A percentile compares a stretch with the other conserved stretches of the same genome.
phyloP scores from a whole-genome alignment of 2,888 invertebrate species.

The Lissocephala sabroskyi region DNA sequence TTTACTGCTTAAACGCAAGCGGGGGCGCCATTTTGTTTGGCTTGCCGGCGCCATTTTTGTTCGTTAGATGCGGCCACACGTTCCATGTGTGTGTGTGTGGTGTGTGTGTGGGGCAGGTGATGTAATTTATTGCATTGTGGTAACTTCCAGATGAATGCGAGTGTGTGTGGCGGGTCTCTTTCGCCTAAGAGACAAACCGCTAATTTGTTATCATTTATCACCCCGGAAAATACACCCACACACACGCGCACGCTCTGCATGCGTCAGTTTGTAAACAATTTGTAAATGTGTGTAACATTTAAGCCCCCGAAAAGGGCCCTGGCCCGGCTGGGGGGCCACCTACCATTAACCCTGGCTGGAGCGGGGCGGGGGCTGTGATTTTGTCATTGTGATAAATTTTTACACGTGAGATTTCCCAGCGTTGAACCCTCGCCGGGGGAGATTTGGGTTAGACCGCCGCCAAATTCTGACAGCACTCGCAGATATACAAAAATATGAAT shows the following conservation, averaged over 20 bases:
- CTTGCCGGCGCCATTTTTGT: constrained; percentile 6
- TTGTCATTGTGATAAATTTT: constrained; percentile 57
- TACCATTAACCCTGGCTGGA: too few species aligned
- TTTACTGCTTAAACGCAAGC: neutral
- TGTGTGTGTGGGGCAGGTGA: constrained; percentile 36
- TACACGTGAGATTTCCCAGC: constrained; percentile 32
- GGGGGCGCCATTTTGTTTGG: constrained; percentile 1
- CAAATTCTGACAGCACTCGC: constrained; percentile 45
- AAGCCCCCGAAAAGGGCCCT: constrained; percentile 37
- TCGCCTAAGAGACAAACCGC: constrained; percentile 45
- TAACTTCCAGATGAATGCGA: constrained; percentile 51
- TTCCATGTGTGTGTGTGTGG: constrained; percentile 1
- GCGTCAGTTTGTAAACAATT: constrained; percentile 53
- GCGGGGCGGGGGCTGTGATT: constrained; percentile 32
- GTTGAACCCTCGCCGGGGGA: too few species aligned
- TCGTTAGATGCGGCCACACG: too few species aligned
- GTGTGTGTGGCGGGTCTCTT: constrained; percentile 27
- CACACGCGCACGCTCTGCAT: constrained; percentile 3
- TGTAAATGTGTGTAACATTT: constrained; percentile 61
- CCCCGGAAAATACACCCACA: constrained; percentile 36
- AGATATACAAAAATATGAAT: constrained; percentile 2
- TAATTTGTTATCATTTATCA: constrained; percentile 65
- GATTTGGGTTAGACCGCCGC: too few species aligned
- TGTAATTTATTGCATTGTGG: constrained; percentile 62
- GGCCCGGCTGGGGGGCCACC: neutral